Percentiles rank a stretch among this genome's conserved stretches.
phyloP scores from a whole-genome alignment of 1,140 invertebrate species.

The Harlomillsia oculata region DNA sequence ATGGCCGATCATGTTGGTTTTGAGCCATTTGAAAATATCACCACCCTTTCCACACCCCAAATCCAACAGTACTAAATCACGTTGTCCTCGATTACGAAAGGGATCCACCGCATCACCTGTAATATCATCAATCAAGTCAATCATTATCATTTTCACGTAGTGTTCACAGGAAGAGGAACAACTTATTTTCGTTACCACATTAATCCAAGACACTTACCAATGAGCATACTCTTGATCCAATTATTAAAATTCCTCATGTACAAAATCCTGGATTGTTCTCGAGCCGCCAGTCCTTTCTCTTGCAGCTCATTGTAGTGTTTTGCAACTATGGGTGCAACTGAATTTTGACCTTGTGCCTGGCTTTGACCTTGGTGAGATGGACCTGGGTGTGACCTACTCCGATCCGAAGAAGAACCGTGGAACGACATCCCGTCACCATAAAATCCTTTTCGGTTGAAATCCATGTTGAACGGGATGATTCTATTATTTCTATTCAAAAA shows the following conservation, averaged over 20 bases:
- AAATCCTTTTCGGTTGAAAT: too few species aligned
- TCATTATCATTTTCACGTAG: too few species aligned
- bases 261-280: conserved; percentile 80
- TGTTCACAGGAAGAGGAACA: too few species aligned
- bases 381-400: too few species aligned
- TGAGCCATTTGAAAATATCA: conserved; percentile 90
- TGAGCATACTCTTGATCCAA: conserved; percentile 94
- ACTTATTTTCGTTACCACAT: too few species aligned
- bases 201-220: conserved; percentile 48
- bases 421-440: too few species aligned
- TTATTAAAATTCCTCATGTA: conserved; percentile 96
- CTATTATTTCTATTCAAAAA: too few species aligned
- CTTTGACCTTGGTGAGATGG: too few species aligned
- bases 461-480: too few species aligned
- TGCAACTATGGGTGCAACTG: conserved; percentile 55
- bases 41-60: conserved; percentile 85
- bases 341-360: too few species aligned
- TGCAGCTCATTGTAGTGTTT: conserved; percentile 74
- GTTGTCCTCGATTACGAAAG: neutral
- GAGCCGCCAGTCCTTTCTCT: conserved; percentile 65
- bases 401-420: too few species aligned
- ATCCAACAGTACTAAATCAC: conserved; percentile 47
- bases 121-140: conserved; percentile 1
- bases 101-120: conserved; percentile 26
- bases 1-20: conserved; percentile 61